Evolutionary conservation across 2,797 vertebrate genomes (phyloP), one percentile per base, ranked within the genome.

Genomic region (Pangasius macronema): DNA sequence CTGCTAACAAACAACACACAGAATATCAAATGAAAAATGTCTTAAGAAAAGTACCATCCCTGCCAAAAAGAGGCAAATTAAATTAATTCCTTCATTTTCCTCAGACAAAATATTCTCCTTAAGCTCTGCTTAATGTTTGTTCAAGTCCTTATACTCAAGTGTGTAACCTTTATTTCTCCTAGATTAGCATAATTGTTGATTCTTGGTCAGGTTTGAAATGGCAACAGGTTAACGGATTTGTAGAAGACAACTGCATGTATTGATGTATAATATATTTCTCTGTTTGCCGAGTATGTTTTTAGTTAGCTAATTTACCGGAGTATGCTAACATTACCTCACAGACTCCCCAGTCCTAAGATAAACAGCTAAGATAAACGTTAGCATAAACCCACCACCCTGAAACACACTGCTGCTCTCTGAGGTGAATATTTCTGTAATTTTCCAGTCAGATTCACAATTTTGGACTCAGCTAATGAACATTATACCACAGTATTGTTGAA

Each of bases 131-230:
- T 24, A 13, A 39, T 77, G n/a, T 33, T 79, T 55, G 8, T 79
- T 57, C 18, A 22, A 39, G 9, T 36, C 16, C 4, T 24, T 36
- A 80, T 36, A 57, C 10, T 24, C 53, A 36, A 9, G 33, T 80
- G 18, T 24, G 8, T 16, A 77, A 53, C n/a, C 5, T 18, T 20
- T 55, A 53, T 77, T 77, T 53, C 7, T 57, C 8, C 3, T 10
- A 39, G 33, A 39, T 80, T 80, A 53, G 75, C 73, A 76, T 49
- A 76, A 76, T 49, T 75, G 22, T 49, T 75, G 72, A 27, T 42
- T 42, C 8, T 24, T 73, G 8, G 4, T 13, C 10, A 46, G 13
- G 24, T 16, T 6, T 51, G 13, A 42, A 72, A 72, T 20, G 42
- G 33, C 20, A 70, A 39, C 16, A 70, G 14, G 4, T 9, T 73